These are phyloP conservation scores for Matsumyia berberina DNA, from an alignment of 2,888 invertebrate genomes.

Conservation along the genomic window DNA sequence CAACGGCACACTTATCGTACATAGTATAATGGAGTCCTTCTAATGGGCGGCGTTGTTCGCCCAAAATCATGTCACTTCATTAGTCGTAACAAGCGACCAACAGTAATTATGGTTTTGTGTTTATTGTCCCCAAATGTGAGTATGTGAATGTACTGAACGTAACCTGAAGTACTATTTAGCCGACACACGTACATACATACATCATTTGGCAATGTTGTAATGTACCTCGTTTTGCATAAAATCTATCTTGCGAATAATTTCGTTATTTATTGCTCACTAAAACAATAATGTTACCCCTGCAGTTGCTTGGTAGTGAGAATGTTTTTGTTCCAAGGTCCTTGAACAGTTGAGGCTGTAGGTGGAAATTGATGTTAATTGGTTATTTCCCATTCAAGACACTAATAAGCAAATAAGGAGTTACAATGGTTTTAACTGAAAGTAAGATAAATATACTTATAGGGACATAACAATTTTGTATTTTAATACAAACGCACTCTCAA, in stretches of 20 bases:
- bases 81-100: constrained; percentile 47
- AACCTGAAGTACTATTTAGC: constrained; percentile 16
- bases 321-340: not conserved
- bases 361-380: not conserved
- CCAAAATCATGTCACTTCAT: constrained; percentile 57
- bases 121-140: not conserved
- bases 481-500: no score
- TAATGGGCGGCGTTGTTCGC: constrained; percentile 29
- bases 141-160: constrained; percentile 16
- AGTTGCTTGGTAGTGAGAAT: not conserved
- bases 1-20: constrained; percentile 1
- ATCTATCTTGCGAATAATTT: constrained; percentile 2
- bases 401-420: no score
- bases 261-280: constrained; percentile 14
- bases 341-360: not conserved
- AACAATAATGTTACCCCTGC: not conserved
- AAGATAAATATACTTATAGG: no score
- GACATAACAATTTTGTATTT: no score
- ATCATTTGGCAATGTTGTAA: not conserved
- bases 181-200: constrained; percentile 3
- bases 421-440: no score
- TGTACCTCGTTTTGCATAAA: constrained; percentile 11
- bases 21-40: not conserved
- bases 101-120: constrained; percentile 39
- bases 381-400: no score